A percentile compares a stretch with the other conserved stretches of the same genome.
phyloP scores from a whole-genome alignment of 2,113 vertebrate species.

The Daubentonia madagascariensis region DNA sequence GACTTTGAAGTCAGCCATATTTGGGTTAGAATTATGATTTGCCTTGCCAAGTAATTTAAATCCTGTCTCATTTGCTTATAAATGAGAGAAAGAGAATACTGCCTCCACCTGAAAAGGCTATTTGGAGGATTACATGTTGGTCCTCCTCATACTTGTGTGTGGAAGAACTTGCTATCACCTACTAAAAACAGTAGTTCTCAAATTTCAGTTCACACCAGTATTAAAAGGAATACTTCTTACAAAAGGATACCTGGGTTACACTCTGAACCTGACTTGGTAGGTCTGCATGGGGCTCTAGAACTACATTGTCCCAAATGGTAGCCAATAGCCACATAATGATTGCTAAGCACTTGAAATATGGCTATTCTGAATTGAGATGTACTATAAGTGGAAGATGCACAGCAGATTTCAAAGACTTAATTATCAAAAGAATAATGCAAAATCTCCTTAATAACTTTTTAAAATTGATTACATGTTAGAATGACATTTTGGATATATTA shows the following conservation, averaged over 20 bases:
- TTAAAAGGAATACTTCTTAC: not conserved
- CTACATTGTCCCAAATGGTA: not conserved
- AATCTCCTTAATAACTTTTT: not conserved
- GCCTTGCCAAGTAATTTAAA: not conserved
- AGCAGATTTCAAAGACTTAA: not conserved
- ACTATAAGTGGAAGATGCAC: not conserved
- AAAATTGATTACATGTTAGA: not conserved
- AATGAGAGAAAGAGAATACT: not conserved
- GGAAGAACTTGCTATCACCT: not conserved
- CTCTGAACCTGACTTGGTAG: not conserved
- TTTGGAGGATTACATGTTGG: not conserved
- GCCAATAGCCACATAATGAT: not conserved
- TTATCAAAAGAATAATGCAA: constrained; percentile 4
- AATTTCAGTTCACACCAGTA: not conserved
- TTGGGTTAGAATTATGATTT: constrained; percentile 9
- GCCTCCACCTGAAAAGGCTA: not conserved
- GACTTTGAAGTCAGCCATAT: not conserved
- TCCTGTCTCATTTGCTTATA: not conserved
- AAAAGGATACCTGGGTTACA: not conserved
- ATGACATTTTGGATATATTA: not conserved
- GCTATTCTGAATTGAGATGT: not conserved
- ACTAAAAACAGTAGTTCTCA: not conserved
- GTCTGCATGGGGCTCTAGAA: not conserved
- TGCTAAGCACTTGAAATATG: not conserved
- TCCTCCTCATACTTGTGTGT: not conserved